phyloP scores from a whole-genome alignment of 2,113 vertebrate genomes.

The Notothenia coriiceps region DNA sequence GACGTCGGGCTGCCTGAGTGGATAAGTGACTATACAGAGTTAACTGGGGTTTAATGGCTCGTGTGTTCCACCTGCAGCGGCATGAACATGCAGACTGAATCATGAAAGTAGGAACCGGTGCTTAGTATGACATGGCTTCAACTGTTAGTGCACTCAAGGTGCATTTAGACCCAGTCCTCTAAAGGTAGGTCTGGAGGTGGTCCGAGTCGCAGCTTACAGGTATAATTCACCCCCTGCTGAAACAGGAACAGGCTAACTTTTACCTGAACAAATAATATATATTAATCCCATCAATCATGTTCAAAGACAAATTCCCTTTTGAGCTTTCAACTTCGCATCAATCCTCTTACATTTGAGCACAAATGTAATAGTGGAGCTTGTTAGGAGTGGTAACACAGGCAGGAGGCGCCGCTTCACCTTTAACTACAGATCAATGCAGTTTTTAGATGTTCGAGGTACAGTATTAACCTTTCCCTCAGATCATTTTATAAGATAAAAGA shows the following conservation, averaged over 20 bases:
- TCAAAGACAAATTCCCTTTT: neutral
- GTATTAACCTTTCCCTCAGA: no score
- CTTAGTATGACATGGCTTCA: conserved; percentile 7
- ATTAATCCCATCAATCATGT: no score
- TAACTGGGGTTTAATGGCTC: conserved; percentile 27
- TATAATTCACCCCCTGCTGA: neutral
- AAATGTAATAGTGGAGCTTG: neutral
- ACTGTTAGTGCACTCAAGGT: neutral
- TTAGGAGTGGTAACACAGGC: neutral
- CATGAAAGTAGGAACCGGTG: conserved; percentile 23
- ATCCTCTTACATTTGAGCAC: neutral
- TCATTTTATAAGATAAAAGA: no score
- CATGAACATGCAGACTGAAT: conserved; percentile 34
- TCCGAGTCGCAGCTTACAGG: neutral
- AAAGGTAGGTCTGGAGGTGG: neutral
- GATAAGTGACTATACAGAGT: conserved; percentile 15
- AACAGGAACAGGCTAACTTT: neutral
- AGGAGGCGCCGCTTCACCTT: neutral
- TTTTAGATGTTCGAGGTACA: neutral
- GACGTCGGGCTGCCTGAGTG: conserved; percentile 7
- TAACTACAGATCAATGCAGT: neutral
- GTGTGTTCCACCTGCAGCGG: conserved; percentile 20
- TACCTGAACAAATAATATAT: neutral
- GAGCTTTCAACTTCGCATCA: neutral
- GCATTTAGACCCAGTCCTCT: conserved; percentile 5